phyloP scores from a whole-genome alignment of 2,797 vertebrate species.

The Clarias laeviceps region DNA sequence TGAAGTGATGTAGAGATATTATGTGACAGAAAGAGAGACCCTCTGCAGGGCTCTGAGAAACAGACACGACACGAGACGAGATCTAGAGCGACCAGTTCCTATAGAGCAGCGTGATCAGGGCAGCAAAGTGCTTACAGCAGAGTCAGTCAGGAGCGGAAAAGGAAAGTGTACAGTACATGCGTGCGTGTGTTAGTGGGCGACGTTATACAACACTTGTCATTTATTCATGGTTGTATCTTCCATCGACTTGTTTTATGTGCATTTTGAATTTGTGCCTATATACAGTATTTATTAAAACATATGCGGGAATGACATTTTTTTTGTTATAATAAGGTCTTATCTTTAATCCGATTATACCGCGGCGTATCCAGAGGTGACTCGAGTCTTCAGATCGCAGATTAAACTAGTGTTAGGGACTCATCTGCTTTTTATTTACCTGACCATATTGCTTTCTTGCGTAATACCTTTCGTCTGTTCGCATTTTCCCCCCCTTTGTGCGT shows the following conservation, averaged over 20 bases:
- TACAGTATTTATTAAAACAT: not conserved
- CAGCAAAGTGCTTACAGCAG: not conserved
- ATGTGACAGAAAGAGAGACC: not conserved
- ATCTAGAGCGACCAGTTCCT: not conserved
- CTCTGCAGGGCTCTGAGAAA: not conserved
- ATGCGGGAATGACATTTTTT: not conserved
- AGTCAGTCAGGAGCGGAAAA: not conserved
- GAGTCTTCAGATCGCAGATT: slow-evolving; percentile 30
- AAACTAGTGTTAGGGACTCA: not conserved
- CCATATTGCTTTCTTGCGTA: slow-evolving; percentile 34
- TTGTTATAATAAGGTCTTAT: not conserved
- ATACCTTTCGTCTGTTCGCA: slow-evolving; percentile 12
- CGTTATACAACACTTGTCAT: not conserved
- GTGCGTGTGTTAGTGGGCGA: not conserved
- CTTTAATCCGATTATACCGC: slow-evolving; percentile 25
- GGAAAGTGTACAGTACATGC: not conserved
- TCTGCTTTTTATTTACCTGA: slow-evolving; percentile 33
- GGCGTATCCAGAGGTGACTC: slow-evolving; percentile 20
- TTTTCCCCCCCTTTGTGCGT: not conserved
- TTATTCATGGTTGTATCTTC: not conserved
- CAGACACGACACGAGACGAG: not conserved
- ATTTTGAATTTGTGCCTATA: not conserved
- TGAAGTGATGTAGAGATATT: not conserved
- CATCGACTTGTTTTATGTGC: not conserved
- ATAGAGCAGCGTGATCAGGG: not conserved